Evolutionary conservation across 2,113 vertebrate species (phyloP), one percentile per base, ranked within the genome.

Genomic region (Symphodus melops): DNA sequence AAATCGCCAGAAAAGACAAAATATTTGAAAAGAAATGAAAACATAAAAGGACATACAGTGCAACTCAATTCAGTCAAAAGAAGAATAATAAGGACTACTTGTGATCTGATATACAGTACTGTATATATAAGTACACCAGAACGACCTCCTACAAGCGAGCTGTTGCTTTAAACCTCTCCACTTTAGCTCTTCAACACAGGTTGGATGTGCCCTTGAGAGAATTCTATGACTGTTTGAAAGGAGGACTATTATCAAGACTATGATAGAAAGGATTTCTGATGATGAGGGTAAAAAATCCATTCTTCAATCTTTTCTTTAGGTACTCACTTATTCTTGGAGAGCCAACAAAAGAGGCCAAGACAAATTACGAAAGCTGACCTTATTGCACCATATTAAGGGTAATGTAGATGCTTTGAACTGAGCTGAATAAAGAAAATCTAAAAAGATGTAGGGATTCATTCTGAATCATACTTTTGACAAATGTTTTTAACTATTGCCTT

Each of bases 331-430:
- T n/a, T n/a, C n/a, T n/a, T n/a, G n/a, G n/a, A n/a, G n/a, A n/a
- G n/a, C n/a, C n/a, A n/a, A n/a, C n/a, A n/a, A n/a, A n/a, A n/a
- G n/a, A n/a, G n/a, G n/a, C n/a, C n/a, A n/a, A n/a, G n/a, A n/a
- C n/a, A n/a, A n/a, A n/a, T n/a, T 36, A 44, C 56, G 59, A 77
- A 81, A 53, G 23, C 6, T 72, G 67, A 82, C 79, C 81, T 77
- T 81, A 62, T 28, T 28, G 51, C 64, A 46, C 12, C 21, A 72
- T 72, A 72, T 39, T 6, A 10, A 69, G 11, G 41, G 23, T 64
- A 55, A 55, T 46, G 74, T 48, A 62, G n/a, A 68, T 49, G 44
- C 36, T 56, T 60, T 64, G 12, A 17, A 52, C 5, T 44, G 28
- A 69, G 46, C 44, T 68, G 69, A 74, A 68, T 1, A 61, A 13